Conservation (phyloP, 2,113 vertebrate genomes). For the Junco hyemalis region DNA sequence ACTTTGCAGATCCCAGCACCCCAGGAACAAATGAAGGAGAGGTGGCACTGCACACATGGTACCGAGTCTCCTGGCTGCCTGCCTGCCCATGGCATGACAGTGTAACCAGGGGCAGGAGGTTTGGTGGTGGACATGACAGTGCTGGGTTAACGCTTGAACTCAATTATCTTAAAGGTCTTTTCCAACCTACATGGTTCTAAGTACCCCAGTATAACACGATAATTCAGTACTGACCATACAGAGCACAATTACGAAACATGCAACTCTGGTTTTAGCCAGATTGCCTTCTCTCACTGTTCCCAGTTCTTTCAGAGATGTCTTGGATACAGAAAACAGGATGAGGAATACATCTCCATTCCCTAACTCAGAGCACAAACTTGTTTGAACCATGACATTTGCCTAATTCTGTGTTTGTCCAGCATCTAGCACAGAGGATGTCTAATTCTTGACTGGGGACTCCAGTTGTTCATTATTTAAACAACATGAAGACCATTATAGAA, state of each 20-base stretch:
- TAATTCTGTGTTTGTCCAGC: not conserved
- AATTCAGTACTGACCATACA: not conserved
- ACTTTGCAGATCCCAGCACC: not conserved
- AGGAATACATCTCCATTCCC: not conserved
- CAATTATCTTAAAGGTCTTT: not conserved
- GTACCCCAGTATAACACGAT: not conserved
- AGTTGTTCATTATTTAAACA: not conserved
- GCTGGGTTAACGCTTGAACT: not conserved
- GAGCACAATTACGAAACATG: not conserved
- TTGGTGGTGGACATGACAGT: not conserved
- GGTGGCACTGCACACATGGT: not conserved
- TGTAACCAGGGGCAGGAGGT: not conserved
- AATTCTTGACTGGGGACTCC: not conserved
- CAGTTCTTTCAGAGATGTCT: not conserved
- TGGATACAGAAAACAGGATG: not conserved
- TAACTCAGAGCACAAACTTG: not conserved
- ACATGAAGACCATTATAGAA: not conserved
- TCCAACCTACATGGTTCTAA: not conserved
- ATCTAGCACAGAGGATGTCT: not conserved
- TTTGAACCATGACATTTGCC: not conserved
- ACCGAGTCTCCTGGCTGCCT: rapidly evolving
- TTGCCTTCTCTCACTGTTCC: not conserved
- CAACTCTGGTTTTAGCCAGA: not conserved
- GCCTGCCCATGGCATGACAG: rapidly evolving
- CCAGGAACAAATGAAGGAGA: not conserved